Base-by-base conservation (phyloP, 1,140 invertebrate genomes). In the Drosophila carrolli region DNA sequence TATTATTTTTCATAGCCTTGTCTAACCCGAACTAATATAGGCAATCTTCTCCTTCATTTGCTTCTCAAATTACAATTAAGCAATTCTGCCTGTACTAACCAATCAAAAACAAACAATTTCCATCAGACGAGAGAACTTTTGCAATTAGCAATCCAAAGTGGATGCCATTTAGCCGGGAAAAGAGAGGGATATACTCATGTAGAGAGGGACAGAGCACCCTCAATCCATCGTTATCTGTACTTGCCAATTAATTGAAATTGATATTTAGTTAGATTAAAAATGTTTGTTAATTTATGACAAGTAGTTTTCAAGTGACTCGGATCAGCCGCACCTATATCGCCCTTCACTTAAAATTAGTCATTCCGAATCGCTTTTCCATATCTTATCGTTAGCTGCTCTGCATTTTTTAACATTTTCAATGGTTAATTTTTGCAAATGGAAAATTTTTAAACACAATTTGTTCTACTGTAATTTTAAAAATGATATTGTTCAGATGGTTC, bases 231-330 rank as follows among this genome's bases (percentile, higher is more conserved):
- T 57, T 71, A 71, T 58, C 68, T 70, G 37, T 51, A 53, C 32
- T 41, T 16, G 53, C 37, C 53, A 72, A 72, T 72, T 72, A 72
- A 71, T 72, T 72, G 68, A 72, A 72, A 71, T 72, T 70, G 66
- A 56, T 70, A 63, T 43, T 67, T 63, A 68, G 63, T 70, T 40
- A 38, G 66, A 70, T 70, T 72, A 72, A 51, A 56, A 40, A 47
- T 48, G 54, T 71, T 72, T 50, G 66, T 58, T 70, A 72, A 72
- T 72, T 72, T 72, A 71, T 71, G 66, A 57, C 51, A 71, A 58
- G 35, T 72, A 71, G 51, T 67, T 14, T 68, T 68, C 29, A 40
- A 68, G 65, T 67, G 65, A 29, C 61, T 65, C 46, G 38, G 46
- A 38, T 38, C 23, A 67, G 32, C 41, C 41, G 35, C 62, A 67